These are phyloP conservation scores for Natrix natrix DNA, from an alignment of 2,797 vertebrate species.

Conservation along the genomic window DNA sequence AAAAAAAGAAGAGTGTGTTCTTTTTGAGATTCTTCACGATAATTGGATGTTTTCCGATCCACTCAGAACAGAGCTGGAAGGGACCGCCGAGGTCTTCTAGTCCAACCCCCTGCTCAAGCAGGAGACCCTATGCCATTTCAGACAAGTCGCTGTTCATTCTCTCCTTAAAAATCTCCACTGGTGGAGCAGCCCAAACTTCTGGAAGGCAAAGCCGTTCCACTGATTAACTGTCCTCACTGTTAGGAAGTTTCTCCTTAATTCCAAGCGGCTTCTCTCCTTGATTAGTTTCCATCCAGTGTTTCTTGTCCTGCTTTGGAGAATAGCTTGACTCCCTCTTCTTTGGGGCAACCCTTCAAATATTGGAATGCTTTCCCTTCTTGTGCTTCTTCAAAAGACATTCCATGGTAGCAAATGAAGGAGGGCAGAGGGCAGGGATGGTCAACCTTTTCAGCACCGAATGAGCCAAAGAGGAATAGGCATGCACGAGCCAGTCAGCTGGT, in stretches of 20 bases:
- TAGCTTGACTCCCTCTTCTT: not conserved
- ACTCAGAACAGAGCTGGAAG: not conserved
- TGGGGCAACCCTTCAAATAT: not conserved
- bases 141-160: not conserved
- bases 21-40: constrained; percentile 27
- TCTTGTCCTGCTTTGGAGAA: too few species aligned
- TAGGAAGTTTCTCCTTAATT: too few species aligned
- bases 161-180: not conserved
- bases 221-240: too few species aligned
- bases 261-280: too few species aligned
- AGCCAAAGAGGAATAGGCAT: too few species aligned
- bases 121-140: not conserved
- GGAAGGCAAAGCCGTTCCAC: too few species aligned
- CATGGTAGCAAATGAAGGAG: not conserved
- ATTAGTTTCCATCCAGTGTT: too few species aligned
- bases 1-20: rapidly evolving
- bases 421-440: too few species aligned
- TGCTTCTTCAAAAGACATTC: not conserved
- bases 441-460: not conserved
- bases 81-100: not conserved
- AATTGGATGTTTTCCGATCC: not conserved
- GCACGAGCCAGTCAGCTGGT: too few species aligned
- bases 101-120: not conserved
- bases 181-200: not conserved
- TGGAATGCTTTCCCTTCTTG: not conserved